Conservation (phyloP, 2,888 invertebrate genomes). For the Aelia acuminata region DNA sequence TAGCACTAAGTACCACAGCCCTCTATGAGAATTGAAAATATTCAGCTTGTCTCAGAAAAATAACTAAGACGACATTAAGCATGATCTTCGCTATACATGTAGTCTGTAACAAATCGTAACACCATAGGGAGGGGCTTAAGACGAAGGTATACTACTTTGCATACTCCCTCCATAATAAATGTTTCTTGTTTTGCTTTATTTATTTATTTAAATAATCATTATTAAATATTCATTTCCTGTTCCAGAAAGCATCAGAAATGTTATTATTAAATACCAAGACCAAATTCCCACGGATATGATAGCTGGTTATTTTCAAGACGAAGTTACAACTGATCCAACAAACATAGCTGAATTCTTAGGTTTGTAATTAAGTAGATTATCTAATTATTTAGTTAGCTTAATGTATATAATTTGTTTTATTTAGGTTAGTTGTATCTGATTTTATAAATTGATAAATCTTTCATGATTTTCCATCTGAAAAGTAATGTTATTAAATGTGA, state of each 20-base stretch:
- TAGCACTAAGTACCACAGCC: too few species aligned
- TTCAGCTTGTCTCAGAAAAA: too few species aligned
- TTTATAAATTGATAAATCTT: background rate
- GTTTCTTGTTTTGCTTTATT: too few species aligned
- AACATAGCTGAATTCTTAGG: background rate
- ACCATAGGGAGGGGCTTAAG: too few species aligned
- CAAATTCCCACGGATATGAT: background rate
- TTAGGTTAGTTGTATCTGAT: background rate
- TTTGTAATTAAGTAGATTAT: background rate
- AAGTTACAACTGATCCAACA: background rate
- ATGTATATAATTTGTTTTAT: background rate
- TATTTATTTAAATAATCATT: background rate
- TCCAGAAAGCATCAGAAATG: conserved; percentile 8
- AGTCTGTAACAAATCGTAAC: too few species aligned
- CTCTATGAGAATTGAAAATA: too few species aligned
- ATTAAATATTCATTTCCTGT: background rate
- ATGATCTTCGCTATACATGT: too few species aligned
- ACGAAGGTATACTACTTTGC: too few species aligned
- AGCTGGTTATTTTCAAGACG: background rate
- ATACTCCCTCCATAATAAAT: too few species aligned
- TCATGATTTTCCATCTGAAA: background rate
- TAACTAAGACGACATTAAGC: too few species aligned
- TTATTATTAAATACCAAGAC: background rate
- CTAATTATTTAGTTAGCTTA: background rate
- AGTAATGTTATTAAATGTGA: background rate